Percentiles rank a stretch among this genome's conserved stretches.
Conservation (phyloP, 2,888 invertebrate species). For the Aquatica leii region DNA sequence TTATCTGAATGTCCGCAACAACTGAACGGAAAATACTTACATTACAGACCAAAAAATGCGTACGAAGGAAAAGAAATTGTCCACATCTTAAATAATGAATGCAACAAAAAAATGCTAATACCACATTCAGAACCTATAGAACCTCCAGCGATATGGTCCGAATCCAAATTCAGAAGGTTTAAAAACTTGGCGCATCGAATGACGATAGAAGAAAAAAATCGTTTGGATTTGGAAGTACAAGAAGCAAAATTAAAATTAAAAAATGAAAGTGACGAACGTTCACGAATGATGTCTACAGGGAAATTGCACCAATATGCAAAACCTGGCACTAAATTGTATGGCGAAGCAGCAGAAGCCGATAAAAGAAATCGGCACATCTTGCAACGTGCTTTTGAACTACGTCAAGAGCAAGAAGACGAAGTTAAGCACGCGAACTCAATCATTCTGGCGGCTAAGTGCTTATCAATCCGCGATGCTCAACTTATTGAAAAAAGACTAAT, state of each 20-base stretch:
- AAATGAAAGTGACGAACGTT: constrained; percentile 67
- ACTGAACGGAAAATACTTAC: constrained; percentile 54
- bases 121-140: constrained; percentile 64
- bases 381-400: constrained; percentile 63
- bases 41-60: constrained; percentile 50
- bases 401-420: constrained; percentile 70
- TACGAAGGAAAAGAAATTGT: constrained; percentile 52
- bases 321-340: constrained; percentile 37
- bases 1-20: constrained; percentile 53
- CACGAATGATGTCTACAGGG: constrained; percentile 51
- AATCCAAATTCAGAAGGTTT: constrained; percentile 68
- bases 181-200: constrained; percentile 67
- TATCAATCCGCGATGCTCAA: constrained; percentile 86
- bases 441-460: constrained; percentile 84
- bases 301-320: constrained; percentile 40
- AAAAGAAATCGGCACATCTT: constrained; percentile 63
- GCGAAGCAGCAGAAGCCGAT: constrained; percentile 63
- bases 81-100: constrained; percentile 51
- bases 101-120: constrained; percentile 62
- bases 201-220: constrained; percentile 61
- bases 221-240: constrained; percentile 59
- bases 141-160: constrained; percentile 68
- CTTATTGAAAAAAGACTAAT: constrained; percentile 70
- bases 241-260: constrained; percentile 61
- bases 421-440: constrained; percentile 78